Evolutionary conservation across 2,113 vertebrate genomes (phyloP).

Genomic region (Heterocephalus glaber): DNA sequence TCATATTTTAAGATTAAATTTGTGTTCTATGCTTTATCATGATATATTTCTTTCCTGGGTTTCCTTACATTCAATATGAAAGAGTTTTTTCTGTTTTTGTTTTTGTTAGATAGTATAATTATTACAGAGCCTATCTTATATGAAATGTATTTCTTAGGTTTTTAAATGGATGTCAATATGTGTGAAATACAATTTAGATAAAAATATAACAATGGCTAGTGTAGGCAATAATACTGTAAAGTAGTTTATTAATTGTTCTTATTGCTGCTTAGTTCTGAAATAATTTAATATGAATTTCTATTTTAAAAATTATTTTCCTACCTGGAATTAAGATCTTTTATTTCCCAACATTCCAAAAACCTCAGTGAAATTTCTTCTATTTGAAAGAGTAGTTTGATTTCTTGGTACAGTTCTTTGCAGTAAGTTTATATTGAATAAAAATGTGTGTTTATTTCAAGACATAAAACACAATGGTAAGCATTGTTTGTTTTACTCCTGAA

Average conservation of each 20-base stretch:
- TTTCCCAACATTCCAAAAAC: not conserved
- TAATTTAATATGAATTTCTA: constrained; percentile 10
- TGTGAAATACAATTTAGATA: constrained; percentile 1
- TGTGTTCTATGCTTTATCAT: not conserved
- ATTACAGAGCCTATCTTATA: not conserved
- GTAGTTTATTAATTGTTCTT: not conserved
- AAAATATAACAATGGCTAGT: not conserved
- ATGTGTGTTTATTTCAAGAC: not conserved
- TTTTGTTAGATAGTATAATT: not conserved
- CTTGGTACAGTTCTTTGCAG: not conserved
- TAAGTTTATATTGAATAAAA: constrained; percentile 2
- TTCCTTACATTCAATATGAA: constrained; percentile 32
- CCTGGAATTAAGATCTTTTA: not conserved
- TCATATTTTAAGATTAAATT: constrained; percentile 29
- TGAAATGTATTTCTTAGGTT: not conserved
- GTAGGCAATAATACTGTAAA: not conserved
- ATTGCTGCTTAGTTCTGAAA: not conserved
- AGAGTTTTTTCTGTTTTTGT: not conserved
- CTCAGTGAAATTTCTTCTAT: not conserved
- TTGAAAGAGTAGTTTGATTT: constrained; percentile 23
- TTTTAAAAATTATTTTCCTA: not conserved
- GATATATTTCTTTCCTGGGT: not conserved
- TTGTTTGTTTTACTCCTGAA: not conserved
- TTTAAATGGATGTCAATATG: not conserved
- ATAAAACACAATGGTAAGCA: not conserved